Conservation (phyloP, 2,888 invertebrate species). For the Petrolisthes cinctipes region DNA sequence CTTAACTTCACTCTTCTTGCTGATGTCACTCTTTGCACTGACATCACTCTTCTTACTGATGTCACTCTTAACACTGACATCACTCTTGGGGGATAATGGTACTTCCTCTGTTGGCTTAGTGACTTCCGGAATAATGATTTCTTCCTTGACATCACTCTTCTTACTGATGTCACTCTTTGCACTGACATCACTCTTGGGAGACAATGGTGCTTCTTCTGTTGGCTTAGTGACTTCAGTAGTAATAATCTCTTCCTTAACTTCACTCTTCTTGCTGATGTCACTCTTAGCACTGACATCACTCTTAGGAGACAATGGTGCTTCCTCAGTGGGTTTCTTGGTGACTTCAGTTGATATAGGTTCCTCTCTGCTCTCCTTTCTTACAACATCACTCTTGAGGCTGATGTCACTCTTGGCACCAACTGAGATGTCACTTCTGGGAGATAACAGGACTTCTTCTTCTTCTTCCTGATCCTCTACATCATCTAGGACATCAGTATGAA, state of each 20-base stretch:
- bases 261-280: constrained; percentile 34
- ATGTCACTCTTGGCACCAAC: constrained; percentile 42
- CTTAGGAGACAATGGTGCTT: constrained; percentile 31
- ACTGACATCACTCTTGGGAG: constrained; percentile 39
- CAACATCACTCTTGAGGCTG: constrained; percentile 40
- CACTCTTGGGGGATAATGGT: constrained; percentile 32
- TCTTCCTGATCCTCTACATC: not conserved
- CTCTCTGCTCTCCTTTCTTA: not conserved
- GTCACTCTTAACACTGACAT: constrained; percentile 29
- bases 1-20: constrained; percentile 16
- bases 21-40: not conserved
- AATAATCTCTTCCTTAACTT: not conserved
- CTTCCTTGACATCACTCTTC: not conserved
- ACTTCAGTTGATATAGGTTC: constrained; percentile 1
- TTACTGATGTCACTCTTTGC: not conserved
- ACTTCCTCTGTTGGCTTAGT: constrained; percentile 24
- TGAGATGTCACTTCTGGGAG: constrained; percentile 41
- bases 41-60: constrained; percentile 16
- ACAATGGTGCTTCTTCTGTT: constrained; percentile 31
- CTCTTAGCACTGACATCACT: constrained; percentile 36
- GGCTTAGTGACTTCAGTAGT: constrained; percentile 6
- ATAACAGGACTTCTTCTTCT: constrained; percentile 11
- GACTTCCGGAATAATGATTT: not conserved
- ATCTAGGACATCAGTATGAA: not conserved
- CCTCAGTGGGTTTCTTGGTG: constrained; percentile 19